Conservation (phyloP, 2,888 invertebrate species). For the Protophormia terraenovae region DNA sequence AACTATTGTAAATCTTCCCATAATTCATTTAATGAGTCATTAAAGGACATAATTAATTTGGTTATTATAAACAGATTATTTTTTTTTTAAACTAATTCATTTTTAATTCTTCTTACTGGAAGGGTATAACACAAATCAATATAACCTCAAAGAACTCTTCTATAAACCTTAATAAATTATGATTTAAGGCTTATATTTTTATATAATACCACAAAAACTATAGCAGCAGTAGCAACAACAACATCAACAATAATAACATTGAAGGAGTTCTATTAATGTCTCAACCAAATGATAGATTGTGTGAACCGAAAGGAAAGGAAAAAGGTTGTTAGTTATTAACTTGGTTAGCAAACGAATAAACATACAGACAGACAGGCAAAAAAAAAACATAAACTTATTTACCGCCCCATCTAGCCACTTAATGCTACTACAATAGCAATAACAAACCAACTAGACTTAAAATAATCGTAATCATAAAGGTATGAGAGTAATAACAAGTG, state of each 20-base stretch:
- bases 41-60: too few species aligned
- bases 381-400: slow-evolving; percentile 5
- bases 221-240: neutral
- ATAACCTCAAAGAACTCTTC: neutral
- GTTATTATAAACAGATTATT: too few species aligned
- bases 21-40: too few species aligned
- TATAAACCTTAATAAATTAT: slow-evolving; percentile 4
- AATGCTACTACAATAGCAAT: slow-evolving; percentile 33
- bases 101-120: too few species aligned
- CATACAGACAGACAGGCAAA: slow-evolving; percentile 9
- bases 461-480: slow-evolving; percentile 52
- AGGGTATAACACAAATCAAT: neutral
- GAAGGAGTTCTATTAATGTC: slow-evolving; percentile 78
- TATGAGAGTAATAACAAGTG: slow-evolving; percentile 64
- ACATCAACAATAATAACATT: slow-evolving; percentile 11
- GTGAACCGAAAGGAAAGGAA: slow-evolving; percentile 73
- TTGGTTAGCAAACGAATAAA: neutral
- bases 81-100: too few species aligned
- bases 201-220: neutral
- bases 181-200: slow-evolving; percentile 9
- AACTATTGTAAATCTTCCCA: too few species aligned
- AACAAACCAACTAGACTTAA: too few species aligned
- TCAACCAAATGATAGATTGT: slow-evolving; percentile 78
- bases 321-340: slow-evolving; percentile 46
- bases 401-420: slow-evolving; percentile 28